Conservation (phyloP, 2,888 invertebrate species). For the Pomacea canaliculata region DNA sequence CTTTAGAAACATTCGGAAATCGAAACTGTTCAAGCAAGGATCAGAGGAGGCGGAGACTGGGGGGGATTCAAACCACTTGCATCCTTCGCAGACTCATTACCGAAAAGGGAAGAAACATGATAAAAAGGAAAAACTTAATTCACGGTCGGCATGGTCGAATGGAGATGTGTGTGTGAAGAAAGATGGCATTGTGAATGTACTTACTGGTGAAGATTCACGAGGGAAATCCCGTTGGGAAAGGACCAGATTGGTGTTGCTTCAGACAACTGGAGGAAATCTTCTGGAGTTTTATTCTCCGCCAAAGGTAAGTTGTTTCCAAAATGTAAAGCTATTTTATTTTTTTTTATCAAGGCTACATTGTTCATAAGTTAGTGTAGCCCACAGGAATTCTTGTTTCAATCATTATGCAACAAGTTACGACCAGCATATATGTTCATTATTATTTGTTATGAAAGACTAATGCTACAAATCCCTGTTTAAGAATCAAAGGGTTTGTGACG, state of each 20-base stretch:
- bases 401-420: no score
- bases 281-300: constrained; percentile 96
- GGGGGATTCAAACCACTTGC: constrained; percentile 40
- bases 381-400: no score
- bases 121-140: constrained; percentile 42
- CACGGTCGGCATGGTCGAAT: constrained; percentile 25
- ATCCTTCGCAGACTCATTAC: constrained; percentile 41
- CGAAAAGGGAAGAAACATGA: constrained; percentile 44
- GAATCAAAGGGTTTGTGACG: no score
- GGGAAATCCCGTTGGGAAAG: constrained; percentile 93
- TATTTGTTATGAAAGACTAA: no score
- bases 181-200: constrained; percentile 92
- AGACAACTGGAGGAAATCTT: constrained; percentile 92
- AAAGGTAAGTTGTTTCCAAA: constrained; percentile 73
- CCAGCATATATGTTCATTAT: no score
- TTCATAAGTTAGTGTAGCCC: no score
- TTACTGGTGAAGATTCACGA: constrained; percentile 85
- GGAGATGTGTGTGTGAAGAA: constrained; percentile 72
- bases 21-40: constrained; percentile 84
- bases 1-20: constrained; percentile 69
- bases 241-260: constrained; percentile 89
- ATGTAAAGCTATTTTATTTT: background rate
- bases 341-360: no score
- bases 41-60: constrained; percentile 85
- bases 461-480: no score